Evolutionary conservation across 2,797 vertebrate genomes (phyloP), one percentile per base, ranked within the genome.

Genomic region (Hylomyscus alleni): DNA sequence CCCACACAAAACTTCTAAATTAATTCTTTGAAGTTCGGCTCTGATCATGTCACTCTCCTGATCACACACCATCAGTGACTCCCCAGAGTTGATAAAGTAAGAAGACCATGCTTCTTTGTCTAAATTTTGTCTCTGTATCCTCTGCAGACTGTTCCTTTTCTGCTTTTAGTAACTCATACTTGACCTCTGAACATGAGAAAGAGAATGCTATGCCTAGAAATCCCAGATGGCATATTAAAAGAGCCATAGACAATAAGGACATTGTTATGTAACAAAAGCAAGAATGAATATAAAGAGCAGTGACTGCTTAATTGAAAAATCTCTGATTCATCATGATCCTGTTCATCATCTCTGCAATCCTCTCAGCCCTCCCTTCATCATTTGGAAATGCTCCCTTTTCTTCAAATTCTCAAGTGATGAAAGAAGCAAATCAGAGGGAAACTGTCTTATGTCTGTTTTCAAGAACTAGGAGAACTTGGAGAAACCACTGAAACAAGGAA

Each of bases 1-100:
- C 97, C 97, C 89, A 93, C 96, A 82, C 92, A 95, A 52, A 80
- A 84, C 52, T 94, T 84, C 94, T 97, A 94, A 96, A 97, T 97
- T 91, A 95, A 73, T 90, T 75, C 77, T 93, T 40, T 87, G 24
- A 92, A 78, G 84, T 81, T 24, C 31, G 52, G 40, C 40, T 40
- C n/a, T 37, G 69, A n/a, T 84, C 47, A 2, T 67, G 56, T 52
- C 31, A 14, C 47, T 83, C 9, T 1, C 19, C 17, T 60, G 37
- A 52, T 91, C 77, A 34, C 10, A 87, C 81, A 19, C n/a, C 81
- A 90, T 40, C 80, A 29, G 6, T 78, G 81, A 3, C 72, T 84
- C 6, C 40, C 14, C 54, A 24, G 13, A 40, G 54, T 47, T 31
- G 24, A 40, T 6, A 67, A 54, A n/a, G 37, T 10, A 5, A 56